Percentiles rank a stretch among this genome's conserved stretches.
These are phyloP conservation scores for Fragum whitleyi DNA, from an alignment of 2,888 invertebrate species.

Conservation along the genomic window DNA sequence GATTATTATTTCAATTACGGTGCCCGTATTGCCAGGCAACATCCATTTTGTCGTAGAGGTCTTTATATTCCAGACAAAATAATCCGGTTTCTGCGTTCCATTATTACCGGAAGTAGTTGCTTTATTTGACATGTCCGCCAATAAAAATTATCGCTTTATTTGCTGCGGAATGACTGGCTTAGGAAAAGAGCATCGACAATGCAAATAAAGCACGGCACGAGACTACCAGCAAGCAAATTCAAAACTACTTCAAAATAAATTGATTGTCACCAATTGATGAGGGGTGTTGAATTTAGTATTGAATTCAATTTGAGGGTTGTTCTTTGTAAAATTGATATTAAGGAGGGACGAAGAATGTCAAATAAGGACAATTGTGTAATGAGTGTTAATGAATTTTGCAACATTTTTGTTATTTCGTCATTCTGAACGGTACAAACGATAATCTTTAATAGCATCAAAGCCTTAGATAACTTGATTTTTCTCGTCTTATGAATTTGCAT, in stretches of 20 bases:
- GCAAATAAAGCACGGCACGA: slow-evolving; percentile 22
- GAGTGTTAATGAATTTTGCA: slow-evolving; percentile 15
- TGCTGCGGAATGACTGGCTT: slow-evolving; percentile 4
- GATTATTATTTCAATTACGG: slow-evolving; percentile 65
- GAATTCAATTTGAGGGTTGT: slow-evolving; percentile 17
- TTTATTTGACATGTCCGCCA: slow-evolving; percentile 49
- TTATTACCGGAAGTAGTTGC: slow-evolving; percentile 41
- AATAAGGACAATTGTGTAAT: neutral
- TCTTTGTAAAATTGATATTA: neutral
- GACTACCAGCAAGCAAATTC: slow-evolving; percentile 20
- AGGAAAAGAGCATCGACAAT: slow-evolving; percentile 20
- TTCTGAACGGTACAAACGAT: too few relatives aligned
- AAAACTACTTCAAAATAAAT: slow-evolving; percentile 39
- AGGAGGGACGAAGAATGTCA: neutral
- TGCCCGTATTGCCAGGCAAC: slow-evolving; percentile 64
- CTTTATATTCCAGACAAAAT: slow-evolving; percentile 41
- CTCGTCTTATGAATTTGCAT: too few relatives aligned
- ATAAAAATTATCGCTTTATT: slow-evolving; percentile 57
- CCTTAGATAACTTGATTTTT: too few relatives aligned
- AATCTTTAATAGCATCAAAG: too few relatives aligned
- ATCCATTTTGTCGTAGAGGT: slow-evolving; percentile 33
- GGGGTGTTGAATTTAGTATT: slow-evolving; percentile 28
- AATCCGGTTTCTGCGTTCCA: slow-evolving; percentile 34
- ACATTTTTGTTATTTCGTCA: too few relatives aligned
- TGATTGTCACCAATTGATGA: slow-evolving; percentile 22